These are phyloP conservation scores for Patiria miniata DNA, from an alignment of 35 echinoderm and acorn worm species.

Conservation along the genomic window DNA sequence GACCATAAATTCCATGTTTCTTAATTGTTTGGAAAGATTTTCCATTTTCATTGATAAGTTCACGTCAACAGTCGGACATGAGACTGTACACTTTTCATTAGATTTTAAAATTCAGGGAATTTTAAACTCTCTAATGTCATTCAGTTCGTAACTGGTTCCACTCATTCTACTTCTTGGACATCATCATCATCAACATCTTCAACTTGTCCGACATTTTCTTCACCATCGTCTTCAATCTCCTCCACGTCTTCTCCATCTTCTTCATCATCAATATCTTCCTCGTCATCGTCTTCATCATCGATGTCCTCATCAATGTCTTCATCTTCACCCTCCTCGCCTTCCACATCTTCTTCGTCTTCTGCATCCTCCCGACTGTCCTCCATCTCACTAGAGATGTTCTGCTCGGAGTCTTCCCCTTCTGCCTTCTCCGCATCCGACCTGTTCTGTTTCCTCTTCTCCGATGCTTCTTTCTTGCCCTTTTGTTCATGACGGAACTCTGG, in stretches of 20 bases:
- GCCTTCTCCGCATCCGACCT: not conserved
- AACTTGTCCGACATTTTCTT: constrained; percentile 5
- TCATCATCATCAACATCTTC: constrained; percentile 8
- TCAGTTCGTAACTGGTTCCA: not conserved
- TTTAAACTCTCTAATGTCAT: not conserved
- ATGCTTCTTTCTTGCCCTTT: constrained; percentile 55
- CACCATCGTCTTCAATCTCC: constrained; percentile 7
- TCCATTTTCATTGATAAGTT: too few relatives aligned
- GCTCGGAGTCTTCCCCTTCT: constrained; percentile 26
- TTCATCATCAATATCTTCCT: constrained; percentile 25
- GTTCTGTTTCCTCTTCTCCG: constrained; percentile 53
- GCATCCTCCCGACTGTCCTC: constrained; percentile 36
- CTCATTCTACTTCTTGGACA: constrained; percentile 25
- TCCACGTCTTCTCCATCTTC: constrained; percentile 15
- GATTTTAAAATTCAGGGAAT: not conserved
- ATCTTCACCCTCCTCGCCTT: constrained; percentile 26
- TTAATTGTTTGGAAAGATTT: too few relatives aligned
- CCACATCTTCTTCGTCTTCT: constrained; percentile 17
- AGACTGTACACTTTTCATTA: too few relatives aligned
- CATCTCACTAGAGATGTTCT: constrained; percentile 38
- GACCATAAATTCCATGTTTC: too few relatives aligned
- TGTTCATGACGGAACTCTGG: constrained; percentile 38
- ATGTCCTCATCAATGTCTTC: constrained; percentile 30
- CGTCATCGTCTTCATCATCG: constrained; percentile 17
- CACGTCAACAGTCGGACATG: too few relatives aligned